A percentile compares a stretch with the other conserved stretches of the same genome.
Conservation (phyloP, 1,140 invertebrate genomes). For the Brachystomella parvula region DNA sequence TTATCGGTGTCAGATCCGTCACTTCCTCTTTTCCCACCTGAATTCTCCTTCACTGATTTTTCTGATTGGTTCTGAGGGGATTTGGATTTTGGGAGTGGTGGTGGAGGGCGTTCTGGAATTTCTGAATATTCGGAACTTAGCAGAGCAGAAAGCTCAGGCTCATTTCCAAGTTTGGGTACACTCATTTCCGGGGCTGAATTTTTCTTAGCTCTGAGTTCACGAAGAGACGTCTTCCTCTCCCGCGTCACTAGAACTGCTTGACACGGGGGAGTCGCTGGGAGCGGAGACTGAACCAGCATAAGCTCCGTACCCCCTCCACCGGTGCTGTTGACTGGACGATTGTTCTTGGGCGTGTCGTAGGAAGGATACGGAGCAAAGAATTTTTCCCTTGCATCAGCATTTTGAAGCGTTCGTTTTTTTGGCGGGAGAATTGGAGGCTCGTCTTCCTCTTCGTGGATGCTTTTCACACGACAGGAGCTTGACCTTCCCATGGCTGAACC, state of each 20-base stretch:
- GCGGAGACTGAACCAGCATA: background rate
- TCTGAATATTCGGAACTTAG: slow-evolving; percentile 1
- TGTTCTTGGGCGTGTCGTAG: slow-evolving; percentile 34
- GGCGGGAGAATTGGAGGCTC: slow-evolving; percentile 30
- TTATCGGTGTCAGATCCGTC: background rate
- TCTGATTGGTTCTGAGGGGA: background rate
- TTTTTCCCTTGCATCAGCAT: background rate
- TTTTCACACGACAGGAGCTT: slow-evolving; percentile 19
- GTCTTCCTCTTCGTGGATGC: background rate
- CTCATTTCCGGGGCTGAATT: slow-evolving; percentile 33
- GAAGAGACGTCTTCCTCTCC: background rate
- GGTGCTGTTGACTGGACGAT: slow-evolving; percentile 18
- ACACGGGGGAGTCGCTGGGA: too few species aligned
- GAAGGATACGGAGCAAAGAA: background rate
- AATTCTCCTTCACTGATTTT: background rate
- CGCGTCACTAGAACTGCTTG: background rate
- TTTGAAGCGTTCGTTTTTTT: slow-evolving; percentile 19
- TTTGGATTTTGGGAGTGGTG: background rate
- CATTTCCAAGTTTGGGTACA: slow-evolving; percentile 1
- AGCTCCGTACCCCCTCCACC: background rate
- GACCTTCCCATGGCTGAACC: slow-evolving; percentile 21
- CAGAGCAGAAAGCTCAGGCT: background rate
- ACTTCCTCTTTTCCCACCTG: background rate
- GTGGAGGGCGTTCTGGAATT: background rate
- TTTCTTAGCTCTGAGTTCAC: slow-evolving; percentile 26